Percentiles rank a stretch among this genome's conserved stretches.
Conservation (phyloP, 2,888 invertebrate species). For the Drosophila kokeensis region DNA sequence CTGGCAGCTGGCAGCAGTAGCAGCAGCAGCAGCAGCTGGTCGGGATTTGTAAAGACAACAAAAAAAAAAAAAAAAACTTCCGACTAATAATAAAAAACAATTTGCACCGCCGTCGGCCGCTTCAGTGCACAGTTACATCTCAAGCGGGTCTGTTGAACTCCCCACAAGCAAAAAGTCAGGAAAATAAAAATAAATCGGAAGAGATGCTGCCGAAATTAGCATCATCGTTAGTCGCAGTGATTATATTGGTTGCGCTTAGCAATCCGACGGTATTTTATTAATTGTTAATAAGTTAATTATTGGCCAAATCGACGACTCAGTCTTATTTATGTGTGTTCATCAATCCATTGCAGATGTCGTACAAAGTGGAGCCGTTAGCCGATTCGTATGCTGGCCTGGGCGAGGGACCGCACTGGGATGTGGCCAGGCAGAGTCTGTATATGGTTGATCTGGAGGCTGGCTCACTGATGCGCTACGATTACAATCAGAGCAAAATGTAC, state of each 20-base stretch:
- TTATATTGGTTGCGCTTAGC: slow-evolving; percentile 32
- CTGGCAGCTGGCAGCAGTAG: slow-evolving; percentile 35
- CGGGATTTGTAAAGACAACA: not conserved
- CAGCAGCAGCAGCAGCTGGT: slow-evolving; percentile 29
- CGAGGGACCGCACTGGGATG: slow-evolving; percentile 91
- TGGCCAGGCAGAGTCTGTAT: slow-evolving; percentile 87
- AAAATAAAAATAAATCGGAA: not conserved
- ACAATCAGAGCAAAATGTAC: slow-evolving; percentile 86
- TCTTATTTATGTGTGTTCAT: not conserved
- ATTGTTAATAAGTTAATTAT: not conserved
- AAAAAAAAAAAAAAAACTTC: not conserved
- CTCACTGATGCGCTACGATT: slow-evolving; percentile 83
- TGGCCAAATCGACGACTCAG: not conserved
- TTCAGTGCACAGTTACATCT: slow-evolving; percentile 53
- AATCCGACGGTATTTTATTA: slow-evolving; percentile 50
- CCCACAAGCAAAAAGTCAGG: not conserved
- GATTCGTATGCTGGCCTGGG: slow-evolving; percentile 86
- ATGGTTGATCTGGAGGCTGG: slow-evolving; percentile 88
- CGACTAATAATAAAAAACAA: slow-evolving; percentile 38
- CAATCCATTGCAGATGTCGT: slow-evolving; percentile 79
- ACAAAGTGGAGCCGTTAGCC: slow-evolving; percentile 83
- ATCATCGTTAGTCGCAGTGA: slow-evolving; percentile 5
- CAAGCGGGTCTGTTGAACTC: slow-evolving; percentile 35
- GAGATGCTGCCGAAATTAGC: slow-evolving; percentile 22
- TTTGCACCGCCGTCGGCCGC: slow-evolving; percentile 19